Evolutionary conservation across 2,113 vertebrate genomes (phyloP).

Genomic region (Casuarius casuarius): DNA sequence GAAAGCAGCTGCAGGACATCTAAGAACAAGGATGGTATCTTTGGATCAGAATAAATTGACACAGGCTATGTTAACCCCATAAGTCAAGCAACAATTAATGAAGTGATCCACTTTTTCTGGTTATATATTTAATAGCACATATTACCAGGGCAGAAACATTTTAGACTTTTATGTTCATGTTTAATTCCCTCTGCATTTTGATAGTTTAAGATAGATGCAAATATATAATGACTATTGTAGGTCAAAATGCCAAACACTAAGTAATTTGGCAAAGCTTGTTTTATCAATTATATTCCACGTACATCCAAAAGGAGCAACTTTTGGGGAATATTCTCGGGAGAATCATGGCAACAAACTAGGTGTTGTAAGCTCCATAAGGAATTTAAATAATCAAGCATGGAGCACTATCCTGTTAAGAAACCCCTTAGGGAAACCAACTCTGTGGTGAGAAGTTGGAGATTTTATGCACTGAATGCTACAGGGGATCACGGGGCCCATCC

Average conservation of each 20-base stretch:
- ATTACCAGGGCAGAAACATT: not conserved
- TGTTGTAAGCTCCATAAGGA: not conserved
- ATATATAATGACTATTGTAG: not conserved
- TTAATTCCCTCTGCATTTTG: not conserved
- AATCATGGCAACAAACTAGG: not conserved
- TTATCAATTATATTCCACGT: not conserved
- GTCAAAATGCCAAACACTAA: not conserved
- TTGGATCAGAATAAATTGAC: not conserved
- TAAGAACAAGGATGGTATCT: not conserved
- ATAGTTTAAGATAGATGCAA: not conserved
- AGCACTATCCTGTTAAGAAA: not conserved
- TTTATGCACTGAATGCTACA: not conserved
- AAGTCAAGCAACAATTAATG: not conserved
- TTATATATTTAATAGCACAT: not conserved
- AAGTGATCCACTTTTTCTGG: not conserved
- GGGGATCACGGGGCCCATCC: not conserved
- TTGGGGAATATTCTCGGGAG: not conserved
- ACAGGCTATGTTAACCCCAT: not conserved
- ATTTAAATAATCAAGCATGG: not conserved
- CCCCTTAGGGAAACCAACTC: not conserved
- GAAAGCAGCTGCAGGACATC: slow-evolving; percentile 11
- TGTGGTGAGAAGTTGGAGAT: not conserved
- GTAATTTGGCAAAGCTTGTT: not conserved
- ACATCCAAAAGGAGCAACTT: not conserved
- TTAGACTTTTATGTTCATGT: not conserved